Conservation (phyloP, 2,888 invertebrate genomes). For the Pterobdella sp. region DNA sequence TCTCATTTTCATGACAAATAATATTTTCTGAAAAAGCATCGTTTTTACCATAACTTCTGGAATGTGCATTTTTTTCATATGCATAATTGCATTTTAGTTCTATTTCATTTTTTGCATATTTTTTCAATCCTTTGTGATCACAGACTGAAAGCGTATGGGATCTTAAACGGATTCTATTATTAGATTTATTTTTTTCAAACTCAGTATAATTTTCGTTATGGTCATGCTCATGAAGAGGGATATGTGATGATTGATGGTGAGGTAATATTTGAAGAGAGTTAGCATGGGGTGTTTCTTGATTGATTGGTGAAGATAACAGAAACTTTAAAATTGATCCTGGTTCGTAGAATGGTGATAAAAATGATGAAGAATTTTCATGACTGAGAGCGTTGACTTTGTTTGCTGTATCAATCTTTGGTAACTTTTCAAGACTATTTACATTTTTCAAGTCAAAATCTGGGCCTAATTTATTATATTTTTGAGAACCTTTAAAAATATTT, state of each 20-base stretch:
- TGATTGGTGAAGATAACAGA: background rate
- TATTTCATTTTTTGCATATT: no score
- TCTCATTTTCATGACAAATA: no score
- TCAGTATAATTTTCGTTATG: background rate
- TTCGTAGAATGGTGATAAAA: background rate
- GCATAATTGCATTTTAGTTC: no score
- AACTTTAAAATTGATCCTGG: slow-evolving; percentile 2
- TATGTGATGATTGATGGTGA: no score
- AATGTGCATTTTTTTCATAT: no score
- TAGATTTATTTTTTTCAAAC: background rate
- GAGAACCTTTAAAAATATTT: no score
- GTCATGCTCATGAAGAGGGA: background rate
- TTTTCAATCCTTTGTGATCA: slow-evolving; percentile 12
- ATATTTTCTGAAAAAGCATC: no score
- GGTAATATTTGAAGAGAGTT: background rate
- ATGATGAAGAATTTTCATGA: no score
- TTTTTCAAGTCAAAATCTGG: no score
- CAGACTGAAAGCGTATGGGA: slow-evolving; percentile 25
- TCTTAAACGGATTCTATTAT: slow-evolving; percentile 5
- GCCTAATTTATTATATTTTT: no score
- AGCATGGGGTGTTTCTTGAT: background rate
- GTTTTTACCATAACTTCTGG: no score
- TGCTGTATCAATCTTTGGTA: background rate
- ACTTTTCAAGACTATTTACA: no score
- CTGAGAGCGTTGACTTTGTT: background rate